Percentiles rank a stretch among this genome's conserved stretches.
Conservation (phyloP, 2,113 vertebrate genomes). For the Spilogale gracilis region DNA sequence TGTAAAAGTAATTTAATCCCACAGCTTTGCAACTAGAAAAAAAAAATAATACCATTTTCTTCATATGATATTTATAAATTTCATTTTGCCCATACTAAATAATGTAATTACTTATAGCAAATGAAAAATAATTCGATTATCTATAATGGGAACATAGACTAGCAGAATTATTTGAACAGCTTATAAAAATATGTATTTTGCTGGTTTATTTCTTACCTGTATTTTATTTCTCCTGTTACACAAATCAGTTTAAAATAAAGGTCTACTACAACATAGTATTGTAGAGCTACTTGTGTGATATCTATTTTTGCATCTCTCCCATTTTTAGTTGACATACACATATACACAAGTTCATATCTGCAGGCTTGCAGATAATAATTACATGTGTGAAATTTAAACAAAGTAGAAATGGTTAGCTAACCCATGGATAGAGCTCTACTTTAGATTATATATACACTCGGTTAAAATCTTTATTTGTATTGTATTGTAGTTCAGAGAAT, state of each 20-base stretch:
- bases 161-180: not conserved
- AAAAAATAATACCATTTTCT: not conserved
- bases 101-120: not conserved
- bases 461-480: not conserved
- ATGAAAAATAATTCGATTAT: conserved; percentile 14
- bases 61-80: conserved; percentile 51
- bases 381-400: not conserved
- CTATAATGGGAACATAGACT: not conserved
- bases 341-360: not conserved
- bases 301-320: not conserved
- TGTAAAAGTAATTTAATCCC: conserved; percentile 63
- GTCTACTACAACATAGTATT: not conserved
- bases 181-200: not conserved
- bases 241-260: conserved; percentile 8
- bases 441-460: not conserved
- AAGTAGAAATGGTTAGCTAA: not conserved
- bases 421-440: not conserved
- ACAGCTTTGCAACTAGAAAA: conserved; percentile 52
- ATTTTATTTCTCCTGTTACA: not conserved
- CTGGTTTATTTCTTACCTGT: not conserved
- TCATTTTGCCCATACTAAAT: conserved; percentile 58
- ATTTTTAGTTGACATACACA: not conserved
- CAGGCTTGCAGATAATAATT: not conserved
- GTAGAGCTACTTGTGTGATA: not conserved
- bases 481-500: not conserved